Evolutionary conservation across 92 coral and sea anemone species (phyloP).

Genomic region (Parazoanthus darwini): DNA sequence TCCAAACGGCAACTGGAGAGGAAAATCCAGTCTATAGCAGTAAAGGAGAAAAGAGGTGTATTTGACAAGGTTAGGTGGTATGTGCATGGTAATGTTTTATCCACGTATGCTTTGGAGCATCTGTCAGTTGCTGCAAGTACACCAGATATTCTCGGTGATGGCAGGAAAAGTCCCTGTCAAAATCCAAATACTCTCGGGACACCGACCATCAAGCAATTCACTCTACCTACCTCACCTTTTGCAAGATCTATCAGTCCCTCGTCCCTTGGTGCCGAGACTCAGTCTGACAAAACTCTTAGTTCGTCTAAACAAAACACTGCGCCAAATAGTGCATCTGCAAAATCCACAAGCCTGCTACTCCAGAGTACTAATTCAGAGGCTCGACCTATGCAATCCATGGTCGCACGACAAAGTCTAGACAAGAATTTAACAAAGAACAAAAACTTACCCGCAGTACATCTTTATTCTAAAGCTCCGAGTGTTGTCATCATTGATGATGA

Average conservation of each 20-base stretch:
- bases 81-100: slow-evolving; percentile 69
- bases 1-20: slow-evolving; percentile 91
- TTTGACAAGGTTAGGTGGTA: slow-evolving; percentile 85
- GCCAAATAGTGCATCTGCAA: neutral
- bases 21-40: slow-evolving; percentile 82
- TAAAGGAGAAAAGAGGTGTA: slow-evolving; percentile 71
- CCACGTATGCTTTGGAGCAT: slow-evolving; percentile 54
- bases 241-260: slow-evolving; percentile 19
- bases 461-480: slow-evolving; percentile 17
- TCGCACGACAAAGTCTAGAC: neutral
- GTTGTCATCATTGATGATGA: slow-evolving; percentile 23
- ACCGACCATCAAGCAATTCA: slow-evolving; percentile 43
- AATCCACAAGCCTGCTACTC: neutral
- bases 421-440: neutral
- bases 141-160: slow-evolving; percentile 1
- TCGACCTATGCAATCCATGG: neutral
- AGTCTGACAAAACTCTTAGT: neutral
- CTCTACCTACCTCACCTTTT: slow-evolving; percentile 21
- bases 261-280: neutral
- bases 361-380: neutral
- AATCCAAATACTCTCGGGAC: slow-evolving; percentile 7
- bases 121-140: slow-evolving; percentile 29
- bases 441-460: neutral
- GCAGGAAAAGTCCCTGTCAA: slow-evolving; percentile 37
- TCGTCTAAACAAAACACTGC: neutral